Conservation (phyloP, 2,888 invertebrate genomes). For the Nymphalis polychloros region DNA sequence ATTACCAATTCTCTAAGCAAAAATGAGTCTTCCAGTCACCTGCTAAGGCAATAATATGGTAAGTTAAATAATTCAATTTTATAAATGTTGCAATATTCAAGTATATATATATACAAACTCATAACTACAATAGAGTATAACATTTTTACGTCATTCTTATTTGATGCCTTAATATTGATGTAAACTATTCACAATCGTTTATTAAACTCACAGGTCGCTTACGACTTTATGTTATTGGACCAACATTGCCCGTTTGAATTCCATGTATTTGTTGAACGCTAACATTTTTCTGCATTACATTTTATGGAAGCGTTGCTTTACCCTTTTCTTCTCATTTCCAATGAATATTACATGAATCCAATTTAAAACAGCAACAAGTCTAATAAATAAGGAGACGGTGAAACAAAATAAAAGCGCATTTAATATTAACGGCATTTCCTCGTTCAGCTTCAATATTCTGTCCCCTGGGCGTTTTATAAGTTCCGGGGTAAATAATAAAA, state of each 20-base stretch:
- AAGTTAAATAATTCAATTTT: too few relatives aligned
- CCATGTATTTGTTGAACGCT: constrained; percentile 5
- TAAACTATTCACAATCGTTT: too few relatives aligned
- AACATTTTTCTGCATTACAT: constrained; percentile 5
- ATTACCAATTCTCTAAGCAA: too few relatives aligned
- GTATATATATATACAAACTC: too few relatives aligned
- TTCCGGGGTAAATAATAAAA: constrained; percentile 10
- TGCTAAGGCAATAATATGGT: too few relatives aligned
- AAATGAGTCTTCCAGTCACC: too few relatives aligned
- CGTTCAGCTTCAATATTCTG: constrained; percentile 8
- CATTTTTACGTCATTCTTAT: too few relatives aligned
- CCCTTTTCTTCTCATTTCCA: constrained; percentile 7
- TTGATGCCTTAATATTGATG: too few relatives aligned
- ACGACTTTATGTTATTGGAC: too few relatives aligned
- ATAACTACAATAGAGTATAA: too few relatives aligned
- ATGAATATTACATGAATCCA: constrained; percentile 27
- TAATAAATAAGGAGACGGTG: constrained; percentile 30
- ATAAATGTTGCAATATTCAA: too few relatives aligned
- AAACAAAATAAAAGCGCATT: constrained; percentile 32
- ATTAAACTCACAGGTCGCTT: too few relatives aligned
- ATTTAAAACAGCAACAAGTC: constrained; percentile 34
- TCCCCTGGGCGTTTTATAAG: constrained; percentile 20
- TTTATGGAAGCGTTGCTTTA: constrained; percentile 6
- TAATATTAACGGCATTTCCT: constrained; percentile 32
- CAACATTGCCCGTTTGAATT: not conserved